A percentile compares a stretch with the other conserved stretches of the same genome.
Conservation (phyloP, 2,797 vertebrate genomes). For the Pangasius djambal region DNA sequence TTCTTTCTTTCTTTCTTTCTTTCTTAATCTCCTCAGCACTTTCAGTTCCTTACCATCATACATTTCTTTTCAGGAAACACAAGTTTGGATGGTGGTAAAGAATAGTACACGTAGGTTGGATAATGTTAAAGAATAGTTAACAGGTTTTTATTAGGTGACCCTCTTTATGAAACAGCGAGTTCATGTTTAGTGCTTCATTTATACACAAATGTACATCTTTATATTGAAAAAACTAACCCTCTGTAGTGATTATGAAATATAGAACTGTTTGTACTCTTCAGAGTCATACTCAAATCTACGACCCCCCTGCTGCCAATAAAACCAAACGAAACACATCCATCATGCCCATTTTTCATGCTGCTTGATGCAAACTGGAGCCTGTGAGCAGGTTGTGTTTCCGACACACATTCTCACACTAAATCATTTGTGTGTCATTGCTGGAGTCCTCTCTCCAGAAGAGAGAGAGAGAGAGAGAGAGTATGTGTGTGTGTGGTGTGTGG, state of each 20-base stretch:
- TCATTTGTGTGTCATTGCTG: slow-evolving; percentile 30
- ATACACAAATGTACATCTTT: neutral
- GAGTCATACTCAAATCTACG: neutral
- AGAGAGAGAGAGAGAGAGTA: too few species aligned
- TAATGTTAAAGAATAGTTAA: neutral
- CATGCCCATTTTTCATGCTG: slow-evolving; percentile 32
- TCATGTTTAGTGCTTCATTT: neutral
- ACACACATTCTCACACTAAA: slow-evolving; percentile 46
- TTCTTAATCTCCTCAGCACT: neutral
- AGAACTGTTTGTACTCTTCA: slow-evolving; percentile 11
- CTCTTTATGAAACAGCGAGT: neutral
- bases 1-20: neutral
- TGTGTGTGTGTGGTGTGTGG: slow-evolving; percentile 16
- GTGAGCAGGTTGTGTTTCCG: slow-evolving; percentile 46
- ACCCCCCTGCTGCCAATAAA: slow-evolving; percentile 26
- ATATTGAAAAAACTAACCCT: neutral
- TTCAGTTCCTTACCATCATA: neutral
- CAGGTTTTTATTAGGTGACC: neutral
- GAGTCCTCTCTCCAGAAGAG: slow-evolving; percentile 10
- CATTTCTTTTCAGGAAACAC: neutral
- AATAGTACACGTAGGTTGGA: neutral
- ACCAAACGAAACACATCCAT: slow-evolving; percentile 19
- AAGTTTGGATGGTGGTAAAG: neutral
- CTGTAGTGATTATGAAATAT: neutral
- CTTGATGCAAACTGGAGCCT: slow-evolving; percentile 27